Evolutionary conservation across 2,888 invertebrate genomes (phyloP).

Genomic region (Neoscelio sp.): DNA sequence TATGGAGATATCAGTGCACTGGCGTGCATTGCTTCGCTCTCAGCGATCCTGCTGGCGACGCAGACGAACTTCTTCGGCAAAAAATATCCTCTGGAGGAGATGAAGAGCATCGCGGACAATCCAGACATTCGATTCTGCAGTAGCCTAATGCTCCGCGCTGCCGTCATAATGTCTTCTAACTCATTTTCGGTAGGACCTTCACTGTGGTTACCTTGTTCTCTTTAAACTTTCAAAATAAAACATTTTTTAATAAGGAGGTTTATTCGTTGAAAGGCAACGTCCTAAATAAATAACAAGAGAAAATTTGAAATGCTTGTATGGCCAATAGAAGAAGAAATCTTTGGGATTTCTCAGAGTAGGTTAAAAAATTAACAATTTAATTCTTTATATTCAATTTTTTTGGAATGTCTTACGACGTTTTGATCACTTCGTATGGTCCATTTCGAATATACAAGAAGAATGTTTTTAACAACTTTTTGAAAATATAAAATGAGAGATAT

Average conservation of each 20-base stretch:
- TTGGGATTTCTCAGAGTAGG: no score
- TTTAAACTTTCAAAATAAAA: conserved; percentile 27
- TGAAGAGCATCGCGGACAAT: conserved; percentile 73
- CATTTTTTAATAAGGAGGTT: conserved; percentile 2
- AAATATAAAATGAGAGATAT: no score
- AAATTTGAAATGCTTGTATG: no score
- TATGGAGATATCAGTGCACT: conserved; percentile 80
- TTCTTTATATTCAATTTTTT: no score
- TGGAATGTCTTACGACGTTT: no score
- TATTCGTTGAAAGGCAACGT: no score
- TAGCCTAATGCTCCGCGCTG: conserved; percentile 79
- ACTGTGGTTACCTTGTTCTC: background rate
- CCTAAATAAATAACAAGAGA: background rate
- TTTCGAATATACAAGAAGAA: no score
- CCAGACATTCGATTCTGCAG: conserved; percentile 77
- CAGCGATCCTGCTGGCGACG: conserved; percentile 78
- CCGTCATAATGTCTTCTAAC: conserved; percentile 81
- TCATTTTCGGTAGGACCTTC: conserved; percentile 80
- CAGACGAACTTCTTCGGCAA: conserved; percentile 77
- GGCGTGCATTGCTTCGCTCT: conserved; percentile 80
- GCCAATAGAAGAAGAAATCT: no score
- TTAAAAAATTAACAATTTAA: no score
- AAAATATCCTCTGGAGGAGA: conserved; percentile 73
- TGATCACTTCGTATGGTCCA: no score
- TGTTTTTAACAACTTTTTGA: no score